Conservation (phyloP, 2,113 vertebrate species). For the Motacilla tschutschensis region DNA sequence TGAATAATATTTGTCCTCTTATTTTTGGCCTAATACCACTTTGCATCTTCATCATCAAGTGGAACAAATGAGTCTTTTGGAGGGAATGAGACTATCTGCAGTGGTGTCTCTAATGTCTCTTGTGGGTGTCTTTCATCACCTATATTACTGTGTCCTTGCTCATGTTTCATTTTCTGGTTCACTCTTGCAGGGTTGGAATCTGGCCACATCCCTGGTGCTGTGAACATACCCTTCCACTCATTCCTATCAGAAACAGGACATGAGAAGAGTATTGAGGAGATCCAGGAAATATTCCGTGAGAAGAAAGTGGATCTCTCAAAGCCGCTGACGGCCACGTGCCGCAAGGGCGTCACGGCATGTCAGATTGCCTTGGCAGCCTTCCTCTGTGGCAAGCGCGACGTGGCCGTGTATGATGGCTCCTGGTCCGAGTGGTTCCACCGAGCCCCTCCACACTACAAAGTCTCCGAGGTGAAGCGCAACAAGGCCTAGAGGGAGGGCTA, state of each 20-base stretch:
- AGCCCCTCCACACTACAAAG: constrained; percentile 75
- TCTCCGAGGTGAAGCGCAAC: constrained; percentile 73
- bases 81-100: background rate
- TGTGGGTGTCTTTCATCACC: background rate
- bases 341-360: constrained; percentile 90
- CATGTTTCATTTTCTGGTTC: background rate
- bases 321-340: constrained; percentile 82
- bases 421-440: constrained; percentile 90
- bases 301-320: constrained; percentile 78
- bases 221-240: constrained; percentile 88
- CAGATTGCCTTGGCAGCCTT: constrained; percentile 86
- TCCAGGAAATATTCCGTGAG: constrained; percentile 77
- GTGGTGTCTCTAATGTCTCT: background rate
- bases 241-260: constrained; percentile 83
- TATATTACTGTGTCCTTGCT: background rate
- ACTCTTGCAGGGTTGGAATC: constrained; percentile 76
- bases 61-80: background rate
- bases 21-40: background rate
- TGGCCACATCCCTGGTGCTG: constrained; percentile 83
- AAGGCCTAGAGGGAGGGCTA: constrained; percentile 42
- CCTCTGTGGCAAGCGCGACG: constrained; percentile 81
- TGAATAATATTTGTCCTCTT: background rate
- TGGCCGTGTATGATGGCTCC: constrained; percentile 88
- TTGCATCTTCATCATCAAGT: background rate
- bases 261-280: constrained; percentile 74